phyloP scores from a whole-genome alignment of 2,113 vertebrate species.

The Elanoides forficatus region DNA sequence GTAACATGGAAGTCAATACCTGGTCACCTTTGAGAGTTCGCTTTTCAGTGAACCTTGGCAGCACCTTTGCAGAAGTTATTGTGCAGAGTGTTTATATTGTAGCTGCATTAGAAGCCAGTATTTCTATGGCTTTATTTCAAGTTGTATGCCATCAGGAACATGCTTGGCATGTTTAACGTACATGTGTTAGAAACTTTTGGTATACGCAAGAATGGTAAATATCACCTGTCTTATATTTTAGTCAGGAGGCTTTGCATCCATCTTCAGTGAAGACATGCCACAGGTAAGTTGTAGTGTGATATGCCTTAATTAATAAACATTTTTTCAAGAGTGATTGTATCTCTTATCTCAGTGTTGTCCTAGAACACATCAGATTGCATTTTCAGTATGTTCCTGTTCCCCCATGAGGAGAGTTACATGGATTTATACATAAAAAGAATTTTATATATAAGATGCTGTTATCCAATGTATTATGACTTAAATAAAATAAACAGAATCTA shows the following conservation, averaged over 20 bases:
- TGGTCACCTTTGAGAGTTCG: not conserved
- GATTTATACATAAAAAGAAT: not conserved
- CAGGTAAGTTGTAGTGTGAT: constrained; percentile 42
- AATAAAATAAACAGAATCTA: not conserved
- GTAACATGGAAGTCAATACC: not conserved
- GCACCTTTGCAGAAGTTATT: not conserved
- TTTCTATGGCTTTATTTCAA: not conserved
- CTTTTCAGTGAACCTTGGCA: not conserved
- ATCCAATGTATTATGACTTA: not conserved
- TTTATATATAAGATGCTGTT: not conserved
- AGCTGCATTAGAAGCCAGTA: not conserved
- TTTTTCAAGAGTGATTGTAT: not conserved
- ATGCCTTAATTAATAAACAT: not conserved
- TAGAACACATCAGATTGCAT: not conserved
- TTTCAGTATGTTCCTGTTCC: not conserved
- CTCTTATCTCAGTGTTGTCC: not conserved
- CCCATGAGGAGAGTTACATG: not conserved
- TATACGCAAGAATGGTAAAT: constrained; percentile 56
- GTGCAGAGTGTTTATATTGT: not conserved
- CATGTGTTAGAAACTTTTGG: not conserved
- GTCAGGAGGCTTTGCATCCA: constrained; percentile 76
- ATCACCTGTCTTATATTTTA: constrained; percentile 69
- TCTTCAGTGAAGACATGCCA: constrained; percentile 78
- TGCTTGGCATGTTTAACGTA: not conserved
- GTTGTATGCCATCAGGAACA: not conserved